Percentiles rank a stretch among this genome's conserved stretches.
phyloP scores from a whole-genome alignment of 2,113 vertebrate genomes.

The Rhinolophus ferrumequinum region DNA sequence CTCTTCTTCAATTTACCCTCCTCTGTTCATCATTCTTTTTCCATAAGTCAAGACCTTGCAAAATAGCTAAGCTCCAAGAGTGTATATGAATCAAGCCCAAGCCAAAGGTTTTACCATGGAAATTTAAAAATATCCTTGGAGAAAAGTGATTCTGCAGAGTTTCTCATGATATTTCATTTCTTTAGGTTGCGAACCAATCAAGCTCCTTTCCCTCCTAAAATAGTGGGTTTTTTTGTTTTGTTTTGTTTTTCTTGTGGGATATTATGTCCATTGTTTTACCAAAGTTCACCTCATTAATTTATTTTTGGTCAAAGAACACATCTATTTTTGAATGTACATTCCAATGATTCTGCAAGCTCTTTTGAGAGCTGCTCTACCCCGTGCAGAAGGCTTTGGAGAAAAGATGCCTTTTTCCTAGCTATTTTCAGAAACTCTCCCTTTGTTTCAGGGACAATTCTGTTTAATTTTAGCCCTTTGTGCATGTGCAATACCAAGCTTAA shows the following conservation, averaged over 20 bases:
- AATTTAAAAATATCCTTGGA: neutral
- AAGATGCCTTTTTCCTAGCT: slow-evolving; percentile 31
- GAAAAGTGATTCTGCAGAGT: neutral
- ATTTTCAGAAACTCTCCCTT: slow-evolving; percentile 67
- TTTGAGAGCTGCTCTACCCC: neutral
- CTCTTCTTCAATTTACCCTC: neutral
- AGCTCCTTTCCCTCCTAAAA: neutral
- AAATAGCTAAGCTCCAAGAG: neutral
- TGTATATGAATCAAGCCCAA: neutral
- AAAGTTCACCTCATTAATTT: slow-evolving; percentile 50
- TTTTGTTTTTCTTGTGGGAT: neutral
- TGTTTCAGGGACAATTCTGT: slow-evolving; percentile 65
- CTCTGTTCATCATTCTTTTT: neutral
- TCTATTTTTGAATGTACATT: neutral
- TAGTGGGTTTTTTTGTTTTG: neutral
- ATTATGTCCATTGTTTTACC: slow-evolving; percentile 36
- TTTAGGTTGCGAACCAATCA: neutral
- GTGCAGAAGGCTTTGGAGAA: neutral
- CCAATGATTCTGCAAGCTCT: slow-evolving; percentile 37
- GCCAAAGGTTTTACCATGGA: neutral
- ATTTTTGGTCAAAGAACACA: slow-evolving; percentile 46
- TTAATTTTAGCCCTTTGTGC: slow-evolving; percentile 73
- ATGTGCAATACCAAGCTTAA: slow-evolving; percentile 60
- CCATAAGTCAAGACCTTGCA: neutral
- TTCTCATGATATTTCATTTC: neutral